Percentiles rank a stretch among this genome's conserved stretches.
These are phyloP conservation scores for Leptarthrus brevirostris DNA, from an alignment of 2,888 invertebrate species.

Conservation along the genomic window DNA sequence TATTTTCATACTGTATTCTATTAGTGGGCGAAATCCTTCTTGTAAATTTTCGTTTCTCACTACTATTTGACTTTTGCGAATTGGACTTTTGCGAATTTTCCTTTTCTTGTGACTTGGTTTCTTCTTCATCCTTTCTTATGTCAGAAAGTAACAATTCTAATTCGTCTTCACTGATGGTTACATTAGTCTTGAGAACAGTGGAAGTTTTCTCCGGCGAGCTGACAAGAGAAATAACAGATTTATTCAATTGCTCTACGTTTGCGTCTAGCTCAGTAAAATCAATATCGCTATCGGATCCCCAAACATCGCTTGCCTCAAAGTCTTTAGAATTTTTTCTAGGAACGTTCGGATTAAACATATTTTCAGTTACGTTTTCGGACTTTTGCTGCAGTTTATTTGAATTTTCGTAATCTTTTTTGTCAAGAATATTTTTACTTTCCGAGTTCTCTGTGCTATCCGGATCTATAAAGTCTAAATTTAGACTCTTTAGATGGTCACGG, in stretches of 20 bases:
- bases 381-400: too few species aligned
- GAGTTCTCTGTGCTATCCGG: too few species aligned
- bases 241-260: neutral
- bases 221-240: neutral
- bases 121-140: slow-evolving; percentile 5
- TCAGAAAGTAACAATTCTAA: slow-evolving; percentile 12
- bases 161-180: neutral
- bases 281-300: slow-evolving; percentile 46
- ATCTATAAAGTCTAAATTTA: slow-evolving; percentile 48
- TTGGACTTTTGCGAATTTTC: too few species aligned
- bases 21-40: neutral
- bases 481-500: slow-evolving; percentile 59
- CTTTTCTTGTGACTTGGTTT: neutral
- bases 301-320: neutral
- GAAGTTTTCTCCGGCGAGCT: neutral
- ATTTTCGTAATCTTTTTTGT: too few species aligned
- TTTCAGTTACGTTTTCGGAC: neutral
- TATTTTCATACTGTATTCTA: neutral
- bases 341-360: neutral
- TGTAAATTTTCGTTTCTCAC: neutral
- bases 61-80: neutral
- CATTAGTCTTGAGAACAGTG: neutral
- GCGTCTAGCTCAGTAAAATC: slow-evolving; percentile 44
- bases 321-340: neutral
- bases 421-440: too few species aligned